Conservation (phyloP, 2,113 vertebrate species). For the Phocoena phocoena region DNA sequence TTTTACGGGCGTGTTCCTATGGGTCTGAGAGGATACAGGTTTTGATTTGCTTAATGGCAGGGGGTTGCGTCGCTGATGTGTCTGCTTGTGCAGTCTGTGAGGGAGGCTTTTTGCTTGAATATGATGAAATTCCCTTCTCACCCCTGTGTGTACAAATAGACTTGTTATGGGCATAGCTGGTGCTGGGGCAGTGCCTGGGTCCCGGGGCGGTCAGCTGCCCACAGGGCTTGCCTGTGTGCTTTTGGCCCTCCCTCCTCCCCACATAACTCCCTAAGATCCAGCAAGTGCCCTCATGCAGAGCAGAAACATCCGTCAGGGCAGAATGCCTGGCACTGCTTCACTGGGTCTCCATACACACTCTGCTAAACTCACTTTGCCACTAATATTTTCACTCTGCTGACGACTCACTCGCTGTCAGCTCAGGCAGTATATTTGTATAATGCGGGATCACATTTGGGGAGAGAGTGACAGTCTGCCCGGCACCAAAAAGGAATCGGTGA, state of each 20-base stretch:
- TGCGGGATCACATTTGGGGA: neutral
- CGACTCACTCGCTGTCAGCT: neutral
- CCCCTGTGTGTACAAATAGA: neutral
- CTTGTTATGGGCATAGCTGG: neutral
- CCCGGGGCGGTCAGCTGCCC: accelerated
- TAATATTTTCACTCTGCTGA: neutral
- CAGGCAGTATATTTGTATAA: constrained; percentile 12
- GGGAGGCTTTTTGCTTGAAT: neutral
- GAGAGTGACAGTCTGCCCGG: constrained; percentile 48
- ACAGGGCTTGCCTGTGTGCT: neutral
- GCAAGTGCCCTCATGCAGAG: neutral
- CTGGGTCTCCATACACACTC: neutral
- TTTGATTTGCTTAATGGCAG: neutral
- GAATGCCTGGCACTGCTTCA: constrained; percentile 16
- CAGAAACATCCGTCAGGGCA: constrained; percentile 39
- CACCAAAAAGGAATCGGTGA: neutral
- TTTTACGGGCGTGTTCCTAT: accelerated
- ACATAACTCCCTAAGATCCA: neutral
- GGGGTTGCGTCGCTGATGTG: accelerated
- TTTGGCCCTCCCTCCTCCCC: neutral
- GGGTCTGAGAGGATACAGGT: neutral
- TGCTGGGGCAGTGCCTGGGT: neutral
- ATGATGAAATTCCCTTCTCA: neutral
- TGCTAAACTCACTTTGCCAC: neutral
- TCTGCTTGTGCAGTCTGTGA: neutral